phyloP scores from a whole-genome alignment of 1,140 invertebrate genomes.

The Drosophila virilis region DNA sequence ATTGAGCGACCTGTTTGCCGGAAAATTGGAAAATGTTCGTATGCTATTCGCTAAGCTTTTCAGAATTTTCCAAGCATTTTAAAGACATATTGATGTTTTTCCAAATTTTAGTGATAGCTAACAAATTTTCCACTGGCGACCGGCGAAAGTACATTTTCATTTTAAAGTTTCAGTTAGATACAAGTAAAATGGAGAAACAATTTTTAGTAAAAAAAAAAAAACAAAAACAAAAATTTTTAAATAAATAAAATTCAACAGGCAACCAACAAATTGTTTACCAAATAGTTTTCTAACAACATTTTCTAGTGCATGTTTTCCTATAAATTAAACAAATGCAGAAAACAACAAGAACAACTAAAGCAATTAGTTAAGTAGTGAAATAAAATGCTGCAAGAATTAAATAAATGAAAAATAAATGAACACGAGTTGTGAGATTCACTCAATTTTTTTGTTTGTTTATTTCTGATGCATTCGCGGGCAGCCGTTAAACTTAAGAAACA shows the following conservation, averaged over 20 bases:
- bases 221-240: not conserved
- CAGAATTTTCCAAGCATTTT: not conserved
- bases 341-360: conserved; percentile 36
- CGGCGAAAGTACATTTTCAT: not conserved
- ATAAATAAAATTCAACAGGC: conserved; percentile 13
- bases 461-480: conserved; percentile 31
- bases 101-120: not conserved
- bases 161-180: conserved; percentile 28
- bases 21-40: not conserved
- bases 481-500: conserved; percentile 15
- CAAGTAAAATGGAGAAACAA: conserved; percentile 9
- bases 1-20: not conserved
- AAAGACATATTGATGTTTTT: not conserved
- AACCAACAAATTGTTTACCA: conserved; percentile 40
- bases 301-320: conserved; percentile 73
- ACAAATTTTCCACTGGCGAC: conserved; percentile 3
- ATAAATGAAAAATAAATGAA: conserved; percentile 13
- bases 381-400: conserved; percentile 52
- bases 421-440: conserved; percentile 44
- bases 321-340: conserved; percentile 52
- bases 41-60: not conserved
- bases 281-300: conserved; percentile 60
- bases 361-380: conserved; percentile 73
- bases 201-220: conserved; percentile 27
- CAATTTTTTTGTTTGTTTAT: conserved; percentile 26